Evolutionary conservation across 2,888 invertebrate species (phyloP).

Genomic region (Lepidocyrtoides sp.): DNA sequence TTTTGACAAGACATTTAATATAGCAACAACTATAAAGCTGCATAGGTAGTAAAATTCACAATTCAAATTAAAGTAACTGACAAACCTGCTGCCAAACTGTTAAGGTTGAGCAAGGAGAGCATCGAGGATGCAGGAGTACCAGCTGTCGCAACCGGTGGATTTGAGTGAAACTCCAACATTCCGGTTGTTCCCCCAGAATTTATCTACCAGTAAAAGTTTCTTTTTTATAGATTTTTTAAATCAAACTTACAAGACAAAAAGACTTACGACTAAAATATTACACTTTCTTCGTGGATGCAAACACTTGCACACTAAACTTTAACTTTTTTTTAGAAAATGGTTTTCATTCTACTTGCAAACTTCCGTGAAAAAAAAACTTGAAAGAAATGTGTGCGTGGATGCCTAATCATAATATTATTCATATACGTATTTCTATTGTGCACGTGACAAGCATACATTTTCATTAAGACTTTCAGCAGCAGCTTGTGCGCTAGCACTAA

Average conservation of each 20-base stretch:
- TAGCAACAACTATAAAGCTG: background rate
- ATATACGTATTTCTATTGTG: constrained; percentile 44
- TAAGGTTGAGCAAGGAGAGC: constrained; percentile 89
- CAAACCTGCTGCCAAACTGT: constrained; percentile 87
- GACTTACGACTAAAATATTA: background rate
- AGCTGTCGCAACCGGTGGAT: constrained; percentile 86
- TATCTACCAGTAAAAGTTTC: constrained; percentile 81
- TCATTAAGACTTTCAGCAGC: background rate
- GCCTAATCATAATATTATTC: constrained; percentile 39
- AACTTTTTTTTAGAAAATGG: constrained; percentile 18
- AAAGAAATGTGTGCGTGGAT: background rate
- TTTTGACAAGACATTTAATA: constrained; percentile 4
- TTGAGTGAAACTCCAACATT: constrained; percentile 85
- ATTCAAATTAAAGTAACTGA: constrained; percentile 49
- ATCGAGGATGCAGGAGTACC: constrained; percentile 87
- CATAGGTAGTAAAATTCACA: background rate
- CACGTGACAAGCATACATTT: constrained; percentile 72
- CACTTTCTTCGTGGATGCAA: background rate
- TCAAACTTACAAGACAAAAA: constrained; percentile 17
- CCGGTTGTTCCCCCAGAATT: constrained; percentile 85
- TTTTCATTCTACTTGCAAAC: background rate
- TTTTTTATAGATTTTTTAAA: constrained; percentile 7
- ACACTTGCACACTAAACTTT: background rate
- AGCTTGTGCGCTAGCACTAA: background rate
- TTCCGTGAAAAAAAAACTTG: background rate